A percentile compares a stretch with the other conserved stretches of the same genome.
These are phyloP conservation scores for Phrynocephalus forsythii DNA, from an alignment of 2,797 vertebrate genomes.

Conservation along the genomic window DNA sequence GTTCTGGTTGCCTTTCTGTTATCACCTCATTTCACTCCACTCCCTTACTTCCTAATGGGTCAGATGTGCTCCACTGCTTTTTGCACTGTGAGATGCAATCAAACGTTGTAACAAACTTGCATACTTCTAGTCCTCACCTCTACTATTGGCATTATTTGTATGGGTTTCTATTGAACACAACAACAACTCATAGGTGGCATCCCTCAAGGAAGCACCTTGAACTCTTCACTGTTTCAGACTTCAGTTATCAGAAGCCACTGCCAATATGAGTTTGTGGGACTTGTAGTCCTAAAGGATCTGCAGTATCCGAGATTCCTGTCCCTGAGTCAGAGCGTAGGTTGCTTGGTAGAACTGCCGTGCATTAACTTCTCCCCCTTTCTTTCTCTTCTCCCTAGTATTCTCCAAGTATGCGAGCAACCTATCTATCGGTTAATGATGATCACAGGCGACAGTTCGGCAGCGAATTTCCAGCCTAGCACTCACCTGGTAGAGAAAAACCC, in stretches of 20 bases:
- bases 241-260: no score
- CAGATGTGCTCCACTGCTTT: neutral
- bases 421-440: conserved; percentile 92
- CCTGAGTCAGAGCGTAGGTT: neutral
- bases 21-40: conserved; percentile 19
- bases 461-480: conserved; percentile 85
- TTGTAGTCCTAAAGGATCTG: no score
- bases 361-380: neutral
- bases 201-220: no score
- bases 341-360: neutral
- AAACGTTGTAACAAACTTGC: neutral
- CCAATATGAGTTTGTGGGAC: no score
- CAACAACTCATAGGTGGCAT: neutral
- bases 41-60: neutral
- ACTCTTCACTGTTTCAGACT: no score
- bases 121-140: neutral
- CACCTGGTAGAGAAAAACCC: neutral
- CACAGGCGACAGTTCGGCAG: conserved; percentile 84
- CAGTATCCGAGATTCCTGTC: no score
- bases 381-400: conserved; percentile 85
- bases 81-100: neutral
- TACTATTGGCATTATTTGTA: neutral
- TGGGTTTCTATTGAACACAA: neutral
- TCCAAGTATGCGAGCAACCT: conserved; percentile 95
- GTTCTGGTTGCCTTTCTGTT: neutral